Percentiles rank a stretch among this genome's conserved stretches.
These are phyloP conservation scores for Thereva nobilitata DNA, from an alignment of 2,888 invertebrate genomes.

Conservation along the genomic window DNA sequence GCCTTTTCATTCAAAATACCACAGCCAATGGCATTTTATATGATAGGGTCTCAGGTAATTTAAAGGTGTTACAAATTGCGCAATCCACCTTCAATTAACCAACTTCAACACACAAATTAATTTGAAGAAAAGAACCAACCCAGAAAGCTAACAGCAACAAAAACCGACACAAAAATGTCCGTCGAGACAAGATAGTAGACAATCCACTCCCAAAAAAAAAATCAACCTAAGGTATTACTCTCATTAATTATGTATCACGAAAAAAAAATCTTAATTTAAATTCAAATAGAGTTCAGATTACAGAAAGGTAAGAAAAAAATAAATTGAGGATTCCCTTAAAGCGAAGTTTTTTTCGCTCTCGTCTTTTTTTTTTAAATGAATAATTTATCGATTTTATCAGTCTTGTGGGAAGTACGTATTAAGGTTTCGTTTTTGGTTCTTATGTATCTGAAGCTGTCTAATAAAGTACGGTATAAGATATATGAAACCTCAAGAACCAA, in stretches of 20 bases:
- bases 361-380: conserved; percentile 18
- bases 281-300: conserved; percentile 34
- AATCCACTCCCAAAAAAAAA: conserved; percentile 20
- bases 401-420: too few species aligned
- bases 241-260: conserved; percentile 32
- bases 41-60: neutral
- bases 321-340: conserved; percentile 8
- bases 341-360: neutral
- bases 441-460: neutral
- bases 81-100: conserved; percentile 22
- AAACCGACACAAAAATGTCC: too few species aligned
- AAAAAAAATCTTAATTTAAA: conserved; percentile 32
- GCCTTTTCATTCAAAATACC: neutral
- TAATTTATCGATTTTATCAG: conserved; percentile 34
- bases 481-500: conserved; percentile 12
- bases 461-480: neutral
- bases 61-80: conserved; percentile 28
- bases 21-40: neutral
- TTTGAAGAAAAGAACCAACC: neutral
- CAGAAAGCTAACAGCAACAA: too few species aligned
- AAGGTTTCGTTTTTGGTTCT: too few species aligned
- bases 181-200: too few species aligned
- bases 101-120: conserved; percentile 23
- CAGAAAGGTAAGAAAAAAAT: conserved; percentile 4
- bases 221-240: conserved; percentile 8